A percentile compares a stretch with the other conserved stretches of the same genome.
Evolutionary conservation across 2,797 vertebrate genomes (phyloP).

Genomic region (Ataeniobius toweri): DNA sequence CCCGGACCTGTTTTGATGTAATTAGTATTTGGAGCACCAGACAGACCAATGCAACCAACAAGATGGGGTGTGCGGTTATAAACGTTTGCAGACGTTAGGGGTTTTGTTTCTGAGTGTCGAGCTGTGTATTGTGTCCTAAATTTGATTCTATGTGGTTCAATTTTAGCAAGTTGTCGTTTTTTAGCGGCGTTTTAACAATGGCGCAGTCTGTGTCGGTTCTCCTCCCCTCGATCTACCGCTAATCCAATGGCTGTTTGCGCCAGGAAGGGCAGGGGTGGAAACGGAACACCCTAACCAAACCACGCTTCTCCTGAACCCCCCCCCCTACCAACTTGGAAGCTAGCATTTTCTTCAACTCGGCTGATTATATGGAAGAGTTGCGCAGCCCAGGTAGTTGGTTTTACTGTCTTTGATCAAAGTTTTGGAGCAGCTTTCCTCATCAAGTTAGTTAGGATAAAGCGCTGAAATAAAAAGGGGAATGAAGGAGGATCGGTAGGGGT

Average conservation of each 20-base stretch:
- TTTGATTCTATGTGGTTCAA: not conserved
- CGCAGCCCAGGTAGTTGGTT: conserved; percentile 55
- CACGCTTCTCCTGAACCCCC: conserved; percentile 65
- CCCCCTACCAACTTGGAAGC: conserved; percentile 47
- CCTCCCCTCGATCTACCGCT: conserved; percentile 79
- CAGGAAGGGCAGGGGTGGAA: conserved; percentile 78
- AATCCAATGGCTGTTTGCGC: conserved; percentile 82
- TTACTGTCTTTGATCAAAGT: conserved; percentile 56
- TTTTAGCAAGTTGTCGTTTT: conserved; percentile 57
- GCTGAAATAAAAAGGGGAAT: conserved; percentile 10
- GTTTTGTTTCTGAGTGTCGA: conserved; percentile 10
- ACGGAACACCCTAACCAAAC: conserved; percentile 70
- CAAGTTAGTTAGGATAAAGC: conserved; percentile 32
- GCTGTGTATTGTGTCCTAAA: not conserved
- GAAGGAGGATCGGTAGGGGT: conserved; percentile 8
- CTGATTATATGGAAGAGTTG: conserved; percentile 54
- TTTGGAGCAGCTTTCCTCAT: conserved; percentile 36
- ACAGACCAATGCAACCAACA: not conserved
- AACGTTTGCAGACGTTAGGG: conserved; percentile 8
- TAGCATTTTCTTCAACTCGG: conserved; percentile 32
- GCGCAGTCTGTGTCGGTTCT: conserved; percentile 79
- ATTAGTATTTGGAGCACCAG: not conserved
- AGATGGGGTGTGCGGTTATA: conserved; percentile 3
- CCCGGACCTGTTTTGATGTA: not conserved
- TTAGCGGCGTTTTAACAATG: conserved; percentile 73